Percentiles rank a stretch among this genome's conserved stretches.
phyloP scores from a whole-genome alignment of 2,888 invertebrate species.

The Halocaridina rubra region DNA sequence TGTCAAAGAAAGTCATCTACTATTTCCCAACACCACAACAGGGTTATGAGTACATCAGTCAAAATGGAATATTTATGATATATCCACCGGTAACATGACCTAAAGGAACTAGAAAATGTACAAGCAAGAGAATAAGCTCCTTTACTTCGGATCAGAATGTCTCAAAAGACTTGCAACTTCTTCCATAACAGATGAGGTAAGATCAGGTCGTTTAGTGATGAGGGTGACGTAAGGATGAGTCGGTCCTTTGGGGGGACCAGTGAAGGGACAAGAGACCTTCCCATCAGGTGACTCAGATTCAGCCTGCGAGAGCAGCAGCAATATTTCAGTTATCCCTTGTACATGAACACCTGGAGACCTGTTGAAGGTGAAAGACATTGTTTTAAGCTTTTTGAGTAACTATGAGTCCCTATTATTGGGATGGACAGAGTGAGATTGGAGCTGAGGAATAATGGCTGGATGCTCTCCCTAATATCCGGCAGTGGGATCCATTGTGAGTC shows the following conservation, averaged over 20 bases:
- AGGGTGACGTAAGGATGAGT: conserved; percentile 52
- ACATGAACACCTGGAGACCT: conserved; percentile 51
- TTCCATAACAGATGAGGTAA: conserved; percentile 45
- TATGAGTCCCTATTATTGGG: no score
- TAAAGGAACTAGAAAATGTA: no score
- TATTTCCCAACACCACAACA: no score
- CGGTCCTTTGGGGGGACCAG: conserved; percentile 53
- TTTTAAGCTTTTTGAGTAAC: neutral
- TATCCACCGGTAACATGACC: no score
- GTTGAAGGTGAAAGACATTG: neutral
- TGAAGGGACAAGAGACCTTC: conserved; percentile 31
- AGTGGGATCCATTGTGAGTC: no score
- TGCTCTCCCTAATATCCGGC: no score
- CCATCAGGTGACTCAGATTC: conserved; percentile 7
- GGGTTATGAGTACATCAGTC: no score
- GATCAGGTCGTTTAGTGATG: conserved; percentile 45
- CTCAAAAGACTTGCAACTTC: conserved; percentile 45
- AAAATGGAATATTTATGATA: no score
- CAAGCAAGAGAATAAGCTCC: no score
- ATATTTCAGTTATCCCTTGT: conserved; percentile 41
- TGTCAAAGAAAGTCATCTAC: no score
- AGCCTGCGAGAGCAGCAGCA: conserved; percentile 14
- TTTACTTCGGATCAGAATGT: conserved; percentile 54
- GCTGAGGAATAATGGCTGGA: no score
- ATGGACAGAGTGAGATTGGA: no score